Evolutionary conservation across 2,113 vertebrate genomes (phyloP).

Genomic region (Kryptolebias marmoratus): DNA sequence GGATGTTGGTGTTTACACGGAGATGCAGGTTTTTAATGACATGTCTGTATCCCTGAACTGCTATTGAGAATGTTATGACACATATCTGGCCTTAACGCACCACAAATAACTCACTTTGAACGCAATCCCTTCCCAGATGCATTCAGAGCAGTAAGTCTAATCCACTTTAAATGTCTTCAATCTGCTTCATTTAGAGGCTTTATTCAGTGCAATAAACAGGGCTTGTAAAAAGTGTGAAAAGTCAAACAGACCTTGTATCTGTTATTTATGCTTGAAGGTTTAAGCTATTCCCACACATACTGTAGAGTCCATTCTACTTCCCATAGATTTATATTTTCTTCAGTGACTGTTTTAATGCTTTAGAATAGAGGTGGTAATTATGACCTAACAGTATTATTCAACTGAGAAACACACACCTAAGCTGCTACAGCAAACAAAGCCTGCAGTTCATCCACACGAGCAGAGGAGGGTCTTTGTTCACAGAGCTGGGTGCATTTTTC

Average conservation of each 20-base stretch:
- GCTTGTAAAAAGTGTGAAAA: not conserved
- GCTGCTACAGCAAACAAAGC: conserved; percentile 66
- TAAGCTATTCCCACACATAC: not conserved
- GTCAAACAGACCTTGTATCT: not conserved
- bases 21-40: conserved; percentile 3
- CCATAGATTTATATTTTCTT: not conserved
- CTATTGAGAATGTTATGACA: not conserved
- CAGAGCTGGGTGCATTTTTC: conserved; percentile 20
- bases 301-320: not conserved
- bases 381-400: conserved; percentile 34
- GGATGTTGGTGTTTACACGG: not conserved
- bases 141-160: not conserved
- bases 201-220: not conserved
- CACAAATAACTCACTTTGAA: not conserved
- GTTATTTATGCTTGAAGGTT: not conserved
- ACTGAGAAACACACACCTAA: conserved; percentile 35
- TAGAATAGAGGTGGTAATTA: conserved; percentile 8
- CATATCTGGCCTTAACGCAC: not conserved
- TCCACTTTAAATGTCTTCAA: not conserved
- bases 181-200: not conserved
- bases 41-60: not conserved
- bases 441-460: conserved; percentile 50
- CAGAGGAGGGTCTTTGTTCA: conserved; percentile 57
- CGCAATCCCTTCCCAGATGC: not conserved
- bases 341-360: conserved; percentile 19